Conservation (phyloP, 2,797 vertebrate species). For the Pantherophis vulpinus region DNA sequence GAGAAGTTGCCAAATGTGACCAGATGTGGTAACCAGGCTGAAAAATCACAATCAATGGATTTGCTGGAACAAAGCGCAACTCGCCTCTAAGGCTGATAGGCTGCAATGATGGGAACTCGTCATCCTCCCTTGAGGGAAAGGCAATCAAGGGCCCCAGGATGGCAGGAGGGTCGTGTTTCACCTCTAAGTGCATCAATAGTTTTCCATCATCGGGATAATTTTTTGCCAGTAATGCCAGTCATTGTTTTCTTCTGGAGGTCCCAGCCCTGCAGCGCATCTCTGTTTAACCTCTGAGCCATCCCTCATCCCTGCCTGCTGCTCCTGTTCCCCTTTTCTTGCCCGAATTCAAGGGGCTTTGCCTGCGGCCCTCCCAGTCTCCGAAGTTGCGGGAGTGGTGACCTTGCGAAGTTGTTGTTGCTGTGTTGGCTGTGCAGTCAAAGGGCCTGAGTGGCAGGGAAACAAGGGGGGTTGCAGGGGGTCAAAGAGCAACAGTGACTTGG, state of each 20-base stretch:
- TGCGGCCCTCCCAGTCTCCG: neutral
- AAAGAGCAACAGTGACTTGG: neutral
- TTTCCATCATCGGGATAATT: neutral
- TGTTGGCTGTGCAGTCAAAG: neutral
- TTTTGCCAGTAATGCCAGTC: neutral
- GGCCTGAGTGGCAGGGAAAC: too few relatives aligned
- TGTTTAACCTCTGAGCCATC: neutral
- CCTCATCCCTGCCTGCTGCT: too few relatives aligned
- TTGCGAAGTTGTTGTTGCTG: neutral
- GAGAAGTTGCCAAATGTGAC: neutral
- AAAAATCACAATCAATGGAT: neutral
- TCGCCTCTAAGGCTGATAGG: neutral
- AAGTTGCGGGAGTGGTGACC: neutral
- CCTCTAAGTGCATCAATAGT: neutral
- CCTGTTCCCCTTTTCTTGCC: neutral
- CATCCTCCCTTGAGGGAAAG: neutral
- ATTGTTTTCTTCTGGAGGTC: neutral
- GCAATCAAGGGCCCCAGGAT: neutral
- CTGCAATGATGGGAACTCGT: neutral
- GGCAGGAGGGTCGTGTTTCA: neutral
- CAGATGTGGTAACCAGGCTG: neutral
- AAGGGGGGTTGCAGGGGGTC: neutral
- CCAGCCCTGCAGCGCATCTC: too few relatives aligned
- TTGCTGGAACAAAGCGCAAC: neutral
- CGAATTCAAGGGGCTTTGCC: neutral